Percentiles rank a stretch among this genome's conserved stretches.
Conservation (phyloP, 1,140 invertebrate species). For the Orius insidiosus region DNA sequence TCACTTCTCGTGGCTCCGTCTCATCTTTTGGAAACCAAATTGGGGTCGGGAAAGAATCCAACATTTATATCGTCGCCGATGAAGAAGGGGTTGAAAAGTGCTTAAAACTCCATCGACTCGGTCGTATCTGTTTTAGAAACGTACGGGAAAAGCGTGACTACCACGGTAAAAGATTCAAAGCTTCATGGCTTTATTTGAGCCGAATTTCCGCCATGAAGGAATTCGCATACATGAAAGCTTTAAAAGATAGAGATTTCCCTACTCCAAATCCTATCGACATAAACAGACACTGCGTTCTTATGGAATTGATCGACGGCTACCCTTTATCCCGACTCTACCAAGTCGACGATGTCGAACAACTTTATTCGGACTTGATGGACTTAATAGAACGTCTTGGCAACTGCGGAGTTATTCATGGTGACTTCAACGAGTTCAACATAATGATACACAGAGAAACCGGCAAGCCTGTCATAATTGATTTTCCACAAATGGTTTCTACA, state of each 20-base stretch:
- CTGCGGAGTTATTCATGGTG: slow-evolving; percentile 93
- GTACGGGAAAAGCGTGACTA: slow-evolving; percentile 95
- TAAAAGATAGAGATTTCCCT: slow-evolving; percentile 79
- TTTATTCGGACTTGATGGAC: slow-evolving; percentile 93
- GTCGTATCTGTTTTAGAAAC: slow-evolving; percentile 91
- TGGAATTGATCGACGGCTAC: slow-evolving; percentile 74
- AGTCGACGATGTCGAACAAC: slow-evolving; percentile 50
- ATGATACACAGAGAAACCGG: slow-evolving; percentile 65
- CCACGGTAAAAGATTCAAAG: slow-evolving; percentile 71
- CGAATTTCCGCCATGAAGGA: slow-evolving; percentile 92
- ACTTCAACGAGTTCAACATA: slow-evolving; percentile 99
- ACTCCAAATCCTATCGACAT: slow-evolving; percentile 90
- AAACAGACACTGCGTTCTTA: slow-evolving; percentile 91
- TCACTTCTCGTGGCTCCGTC: slow-evolving; percentile 61
- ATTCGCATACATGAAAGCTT: slow-evolving; percentile 94
- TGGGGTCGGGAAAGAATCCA: slow-evolving; percentile 95
- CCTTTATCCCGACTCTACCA: slow-evolving; percentile 34
- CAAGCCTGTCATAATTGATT: slow-evolving; percentile 86
- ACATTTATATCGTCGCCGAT: slow-evolving; percentile 77
- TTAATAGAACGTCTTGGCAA: slow-evolving; percentile 80
- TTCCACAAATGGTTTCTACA: slow-evolving; percentile 97
- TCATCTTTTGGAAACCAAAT: slow-evolving; percentile 93
- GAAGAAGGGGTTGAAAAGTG: slow-evolving; percentile 56
- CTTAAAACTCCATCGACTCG: slow-evolving; percentile 84
- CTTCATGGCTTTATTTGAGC: slow-evolving; percentile 96